phyloP scores from a whole-genome alignment of 2,113 vertebrate genomes.

The Oxyura jamaicensis region DNA sequence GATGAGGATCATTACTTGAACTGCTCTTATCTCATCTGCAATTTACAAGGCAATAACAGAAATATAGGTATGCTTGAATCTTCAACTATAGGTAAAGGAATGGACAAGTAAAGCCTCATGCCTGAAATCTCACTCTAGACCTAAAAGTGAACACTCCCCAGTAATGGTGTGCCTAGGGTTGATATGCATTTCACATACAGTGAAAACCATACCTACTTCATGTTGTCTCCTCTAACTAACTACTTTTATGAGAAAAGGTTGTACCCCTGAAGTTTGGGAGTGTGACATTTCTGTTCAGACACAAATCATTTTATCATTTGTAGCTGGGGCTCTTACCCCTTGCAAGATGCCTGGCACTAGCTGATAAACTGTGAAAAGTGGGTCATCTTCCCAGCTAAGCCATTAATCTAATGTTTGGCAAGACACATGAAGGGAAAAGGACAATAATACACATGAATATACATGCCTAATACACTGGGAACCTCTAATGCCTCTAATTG shows the following conservation, averaged over 20 bases:
- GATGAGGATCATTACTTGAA: not conserved
- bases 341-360: not conserved
- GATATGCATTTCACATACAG: not conserved
- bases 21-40: not conserved
- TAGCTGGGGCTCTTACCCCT: not conserved
- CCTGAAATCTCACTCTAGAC: not conserved
- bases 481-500: not conserved
- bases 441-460: not conserved
- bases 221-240: not conserved
- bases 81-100: not conserved
- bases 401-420: not conserved
- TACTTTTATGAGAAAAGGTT: not conserved
- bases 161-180: not conserved
- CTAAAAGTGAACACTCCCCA: not conserved
- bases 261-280: not conserved
- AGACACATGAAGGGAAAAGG: not conserved
- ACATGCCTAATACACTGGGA: not conserved
- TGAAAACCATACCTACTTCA: too few relatives aligned
- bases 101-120: not conserved
- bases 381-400: not conserved
- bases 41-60: not conserved
- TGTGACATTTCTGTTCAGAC: not conserved
- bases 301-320: not conserved
- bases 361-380: not conserved
- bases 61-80: not conserved